phyloP scores from a whole-genome alignment of 2,113 vertebrate genomes.

The Sebastes fasciatus region DNA sequence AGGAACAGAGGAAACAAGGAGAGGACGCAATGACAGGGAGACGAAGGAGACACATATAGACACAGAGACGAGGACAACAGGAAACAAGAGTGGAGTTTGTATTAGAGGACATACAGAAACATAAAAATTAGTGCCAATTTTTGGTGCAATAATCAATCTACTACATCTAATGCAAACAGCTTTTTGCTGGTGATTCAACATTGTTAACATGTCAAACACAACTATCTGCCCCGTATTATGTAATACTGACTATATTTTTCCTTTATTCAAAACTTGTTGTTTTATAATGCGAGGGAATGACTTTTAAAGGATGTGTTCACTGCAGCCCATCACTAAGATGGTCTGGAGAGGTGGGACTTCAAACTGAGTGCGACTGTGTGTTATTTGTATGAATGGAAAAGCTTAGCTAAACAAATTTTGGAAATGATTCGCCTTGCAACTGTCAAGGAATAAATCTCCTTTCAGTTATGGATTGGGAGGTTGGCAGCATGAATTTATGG shows the following conservation, averaged over 20 bases:
- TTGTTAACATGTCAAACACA: not conserved
- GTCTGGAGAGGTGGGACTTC: not conserved
- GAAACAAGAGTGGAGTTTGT: constrained; percentile 74
- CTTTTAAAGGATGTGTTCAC: not conserved
- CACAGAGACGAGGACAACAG: constrained; percentile 73
- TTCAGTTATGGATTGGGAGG: not conserved
- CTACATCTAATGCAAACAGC: not conserved
- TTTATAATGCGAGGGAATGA: not conserved
- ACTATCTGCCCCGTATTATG: not conserved
- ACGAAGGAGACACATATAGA: constrained; percentile 67
- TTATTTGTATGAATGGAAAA: not conserved
- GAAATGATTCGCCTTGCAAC: not conserved
- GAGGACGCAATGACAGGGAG: constrained; percentile 45
- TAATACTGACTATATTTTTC: not conserved
- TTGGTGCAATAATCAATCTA: not conserved
- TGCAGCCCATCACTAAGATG: not conserved
- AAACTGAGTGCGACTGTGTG: not conserved
- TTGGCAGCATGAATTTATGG: not conserved
- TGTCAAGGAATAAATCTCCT: not conserved
- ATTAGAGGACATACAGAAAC: constrained; percentile 71
- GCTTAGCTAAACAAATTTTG: not conserved
- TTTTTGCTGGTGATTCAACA: not conserved
- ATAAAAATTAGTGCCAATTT: constrained; percentile 27
- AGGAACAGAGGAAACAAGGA: constrained; percentile 52
- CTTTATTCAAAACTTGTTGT: not conserved